Evolutionary conservation across 2,888 invertebrate species (phyloP).

Genomic region (Drosophila nigritarsus): DNA sequence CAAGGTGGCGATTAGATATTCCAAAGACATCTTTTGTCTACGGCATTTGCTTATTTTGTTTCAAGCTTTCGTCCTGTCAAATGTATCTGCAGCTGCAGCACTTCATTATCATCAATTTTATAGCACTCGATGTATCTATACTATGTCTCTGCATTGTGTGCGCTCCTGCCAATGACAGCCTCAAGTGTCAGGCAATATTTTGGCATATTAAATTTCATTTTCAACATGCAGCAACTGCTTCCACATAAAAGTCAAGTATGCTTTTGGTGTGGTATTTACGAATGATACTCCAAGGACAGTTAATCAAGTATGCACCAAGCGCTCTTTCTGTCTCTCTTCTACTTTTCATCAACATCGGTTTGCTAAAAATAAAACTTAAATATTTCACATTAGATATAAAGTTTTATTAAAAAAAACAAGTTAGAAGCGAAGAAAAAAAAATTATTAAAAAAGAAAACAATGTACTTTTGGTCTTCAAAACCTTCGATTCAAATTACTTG

Average conservation of each 20-base stretch:
- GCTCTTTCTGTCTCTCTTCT: neutral
- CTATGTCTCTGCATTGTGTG: slow-evolving; percentile 7
- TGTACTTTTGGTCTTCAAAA: neutral
- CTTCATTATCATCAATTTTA: slow-evolving; percentile 70
- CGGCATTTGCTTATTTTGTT: slow-evolving; percentile 66
- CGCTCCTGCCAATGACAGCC: slow-evolving; percentile 59
- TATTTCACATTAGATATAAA: neutral
- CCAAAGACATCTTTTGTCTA: slow-evolving; percentile 56
- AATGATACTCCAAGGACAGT: slow-evolving; percentile 54
- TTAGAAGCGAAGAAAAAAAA: no score
- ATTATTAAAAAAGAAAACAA: neutral
- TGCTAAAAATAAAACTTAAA: neutral
- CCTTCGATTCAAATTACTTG: neutral
- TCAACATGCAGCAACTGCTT: slow-evolving; percentile 21
- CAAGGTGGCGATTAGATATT: slow-evolving; percentile 43
- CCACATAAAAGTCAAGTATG: slow-evolving; percentile 51
- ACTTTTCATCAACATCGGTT: slow-evolving; percentile 39
- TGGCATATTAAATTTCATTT: slow-evolving; percentile 68
- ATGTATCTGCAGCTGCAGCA: slow-evolving; percentile 66
- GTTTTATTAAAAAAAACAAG: no score
- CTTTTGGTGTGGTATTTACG: slow-evolving; percentile 26
- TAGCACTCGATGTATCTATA: slow-evolving; percentile 20
- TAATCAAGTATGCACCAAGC: slow-evolving; percentile 51
- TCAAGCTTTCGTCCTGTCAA: slow-evolving; percentile 65
- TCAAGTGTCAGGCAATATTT: slow-evolving; percentile 67